Base-by-base conservation (phyloP, 2,888 invertebrate genomes). In the Odontomyia ornata region DNA sequence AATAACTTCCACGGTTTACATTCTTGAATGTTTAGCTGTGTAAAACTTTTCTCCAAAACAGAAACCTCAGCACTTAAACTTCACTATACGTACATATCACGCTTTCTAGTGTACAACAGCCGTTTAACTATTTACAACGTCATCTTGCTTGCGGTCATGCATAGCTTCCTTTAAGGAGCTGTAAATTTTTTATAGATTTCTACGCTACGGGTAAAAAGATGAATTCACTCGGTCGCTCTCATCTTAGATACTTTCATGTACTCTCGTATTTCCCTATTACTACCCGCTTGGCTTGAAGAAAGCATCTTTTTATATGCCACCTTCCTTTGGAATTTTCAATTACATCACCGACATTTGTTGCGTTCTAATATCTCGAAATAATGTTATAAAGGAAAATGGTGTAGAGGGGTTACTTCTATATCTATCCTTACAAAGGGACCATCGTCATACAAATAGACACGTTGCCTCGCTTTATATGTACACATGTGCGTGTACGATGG, bases 331-430 rank as follows among this genome's bases (percentile, higher is more conserved):
- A 73, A 73, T 73, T 73, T 73, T 73, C 73, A 73, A 73, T 73
- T 73, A 73, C 73, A 73, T 73, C 73, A 57, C 60, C 36, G 73
- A 73, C 73, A 73, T 73, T 73, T 73, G 73, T 73, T 73, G 73
- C 73, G 73, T 73, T 73, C 60, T 73, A 69, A 69, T 69, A 69
- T 69, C 47, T 23, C 69, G 47, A 69, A 69, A 69, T 69, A 69
- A 69, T 69, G 69, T 46, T 69, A 47, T 69, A 69, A 69, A 47
- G 69, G 69, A 23, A 46, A 2, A 43, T 21, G 21, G 47, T 28
- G 69, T 21, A 21, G 21, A 15, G 15, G 36, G 28, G 46, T 15
- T 47, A 46, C 25, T 9, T 67, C n/a, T n/a, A n/a, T n/a, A n/a
- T 67, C 69, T 69, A 47, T 69, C 23, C 43, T 69, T 25, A 13